Evolutionary conservation across 2,113 vertebrate genomes (phyloP), one percentile per base, ranked within the genome.

Genomic region (Trochalopteron elliotii): DNA sequence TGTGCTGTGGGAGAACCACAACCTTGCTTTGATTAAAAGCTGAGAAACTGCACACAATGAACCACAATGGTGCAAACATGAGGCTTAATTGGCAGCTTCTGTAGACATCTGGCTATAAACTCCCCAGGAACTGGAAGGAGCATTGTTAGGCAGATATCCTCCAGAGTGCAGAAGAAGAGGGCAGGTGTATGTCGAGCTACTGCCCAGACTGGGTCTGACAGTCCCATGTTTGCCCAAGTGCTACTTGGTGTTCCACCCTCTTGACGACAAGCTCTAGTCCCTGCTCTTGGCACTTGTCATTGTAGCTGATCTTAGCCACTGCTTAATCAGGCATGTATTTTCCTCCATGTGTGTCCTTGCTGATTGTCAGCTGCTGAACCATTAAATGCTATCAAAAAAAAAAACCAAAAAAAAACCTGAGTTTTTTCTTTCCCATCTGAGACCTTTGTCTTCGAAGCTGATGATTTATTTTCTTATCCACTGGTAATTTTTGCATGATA

Each of bases 401-500:
- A 35, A 18, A 49, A 49, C 27, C 9, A 53, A 30, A 18, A 53
- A 42, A 18, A 57, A 42, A 19, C 6, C n/a, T n/a, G 1, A 53
- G 6, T 3, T 67, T 81, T 82, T 93, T 72, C 25, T 68, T 92
- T 61, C 39, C 24, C 71, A 53, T 33, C 37, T 60, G 21, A 83
- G 31, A 35, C 19, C 17, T 45, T 31, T 69, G 20, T 47, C 39
- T 81, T 92, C 72, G 64, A 83, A 82, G 24, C 22, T 68, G 47
- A 60, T 78, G 75, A 94, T 87, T 44, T 94, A 22, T 89, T 86
- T 89, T 69, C 76, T 63, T 65, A 71, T n/a, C 40, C 44, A 44
- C 37, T 39, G 18, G 9, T 47, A 89, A 39, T 94, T 92, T 90
- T 87, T 84, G 45, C 33, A 76, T 40, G 42, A 60, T 87, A 47